Percentiles rank a stretch among this genome's conserved stretches.
phyloP scores from a whole-genome alignment of 92 coral and sea anemone genomes.

The Zoanthus sociatus region DNA sequence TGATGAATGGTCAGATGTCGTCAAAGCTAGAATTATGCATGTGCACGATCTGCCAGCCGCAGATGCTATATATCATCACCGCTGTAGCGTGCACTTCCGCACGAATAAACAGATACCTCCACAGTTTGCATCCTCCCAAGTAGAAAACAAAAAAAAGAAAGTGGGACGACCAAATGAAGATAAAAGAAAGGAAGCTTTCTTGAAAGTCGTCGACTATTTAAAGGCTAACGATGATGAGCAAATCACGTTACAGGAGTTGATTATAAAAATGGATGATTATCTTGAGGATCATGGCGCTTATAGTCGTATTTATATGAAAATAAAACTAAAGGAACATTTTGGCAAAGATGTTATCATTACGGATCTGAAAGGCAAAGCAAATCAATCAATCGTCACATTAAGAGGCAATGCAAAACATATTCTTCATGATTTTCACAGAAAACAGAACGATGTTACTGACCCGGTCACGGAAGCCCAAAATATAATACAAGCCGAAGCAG shows the following conservation, averaged over 20 bases:
- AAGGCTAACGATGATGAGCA: conserved; percentile 4
- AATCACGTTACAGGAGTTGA: background rate
- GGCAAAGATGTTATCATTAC: too few species aligned
- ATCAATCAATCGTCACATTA: too few species aligned
- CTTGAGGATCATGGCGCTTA: background rate
- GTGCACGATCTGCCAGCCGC: too few species aligned
- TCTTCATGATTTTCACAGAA: too few species aligned
- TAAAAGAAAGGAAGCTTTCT: conserved; percentile 31
- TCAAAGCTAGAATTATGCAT: too few species aligned
- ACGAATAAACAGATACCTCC: too few species aligned
- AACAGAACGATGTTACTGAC: too few species aligned
- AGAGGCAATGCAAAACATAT: too few species aligned
- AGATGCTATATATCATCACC: background rate
- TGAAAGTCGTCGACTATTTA: background rate
- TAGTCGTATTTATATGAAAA: conserved; percentile 2
- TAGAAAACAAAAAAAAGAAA: conserved; percentile 11
- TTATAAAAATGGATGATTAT: conserved; percentile 22
- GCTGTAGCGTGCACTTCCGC: background rate
- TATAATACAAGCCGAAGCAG: background rate
- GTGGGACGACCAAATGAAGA: conserved; percentile 29
- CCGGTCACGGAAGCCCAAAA: too few species aligned
- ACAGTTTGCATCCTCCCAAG: background rate
- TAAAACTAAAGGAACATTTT: background rate
- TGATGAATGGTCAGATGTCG: too few species aligned
- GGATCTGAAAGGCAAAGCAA: too few species aligned